A percentile compares a stretch with the other conserved stretches of the same genome.
Conservation (phyloP, 2,113 vertebrate species). For the Camarhynchus parvulus region DNA sequence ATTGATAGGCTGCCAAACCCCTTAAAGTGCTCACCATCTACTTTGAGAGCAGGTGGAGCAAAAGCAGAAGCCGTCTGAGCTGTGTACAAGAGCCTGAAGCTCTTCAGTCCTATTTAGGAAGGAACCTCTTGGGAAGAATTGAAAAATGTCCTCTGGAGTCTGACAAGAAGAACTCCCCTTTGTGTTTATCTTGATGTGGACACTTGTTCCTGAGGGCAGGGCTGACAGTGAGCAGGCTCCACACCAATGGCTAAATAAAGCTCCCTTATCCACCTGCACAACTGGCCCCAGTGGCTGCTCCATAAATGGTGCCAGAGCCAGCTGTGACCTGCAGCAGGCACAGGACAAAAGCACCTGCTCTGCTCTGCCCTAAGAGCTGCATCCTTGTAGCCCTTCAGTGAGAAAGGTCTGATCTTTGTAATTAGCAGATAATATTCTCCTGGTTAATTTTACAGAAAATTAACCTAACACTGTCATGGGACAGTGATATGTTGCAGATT, state of each 20-base stretch:
- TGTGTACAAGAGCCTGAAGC: neutral
- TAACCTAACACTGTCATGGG: neutral
- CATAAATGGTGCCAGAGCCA: neutral
- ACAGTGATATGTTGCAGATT: neutral
- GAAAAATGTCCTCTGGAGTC: neutral
- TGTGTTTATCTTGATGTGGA: neutral
- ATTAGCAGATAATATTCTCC: neutral
- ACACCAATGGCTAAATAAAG: neutral
- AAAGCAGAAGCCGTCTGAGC: neutral
- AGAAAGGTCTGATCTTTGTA: neutral
- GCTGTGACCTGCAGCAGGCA: neutral
- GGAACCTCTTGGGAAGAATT: neutral
- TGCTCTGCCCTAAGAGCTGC: neutral
- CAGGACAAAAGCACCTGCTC: neutral
- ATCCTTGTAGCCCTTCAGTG: neutral
- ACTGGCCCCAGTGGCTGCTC: neutral
- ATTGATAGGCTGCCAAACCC: neutral
- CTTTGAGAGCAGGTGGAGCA: neutral
- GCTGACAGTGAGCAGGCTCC: neutral
- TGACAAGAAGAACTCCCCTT: neutral
- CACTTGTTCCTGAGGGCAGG: neutral
- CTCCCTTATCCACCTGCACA: neutral
- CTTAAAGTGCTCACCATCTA: neutral
- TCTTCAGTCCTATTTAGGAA: slow-evolving; percentile 4
- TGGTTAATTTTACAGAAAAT: neutral